These are phyloP conservation scores for Champsocephalus esox DNA, from an alignment of 2,797 vertebrate species.

Conservation along the genomic window DNA sequence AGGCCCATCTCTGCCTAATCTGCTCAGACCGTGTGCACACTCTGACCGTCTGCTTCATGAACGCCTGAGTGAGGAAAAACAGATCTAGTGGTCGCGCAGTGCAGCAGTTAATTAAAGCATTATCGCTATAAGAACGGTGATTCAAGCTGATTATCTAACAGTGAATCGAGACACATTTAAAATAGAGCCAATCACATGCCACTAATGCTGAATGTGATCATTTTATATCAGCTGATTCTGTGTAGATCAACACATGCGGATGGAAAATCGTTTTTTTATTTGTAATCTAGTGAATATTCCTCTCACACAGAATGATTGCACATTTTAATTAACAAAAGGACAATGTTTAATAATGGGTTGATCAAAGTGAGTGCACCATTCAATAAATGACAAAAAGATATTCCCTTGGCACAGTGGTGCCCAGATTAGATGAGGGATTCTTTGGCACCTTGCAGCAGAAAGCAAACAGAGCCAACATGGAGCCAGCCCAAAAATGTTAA, in stretches of 20 bases:
- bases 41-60: slow-evolving; percentile 55
- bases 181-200: slow-evolving; percentile 16
- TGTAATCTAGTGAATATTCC: not conserved
- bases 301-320: not conserved
- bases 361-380: slow-evolving; percentile 39
- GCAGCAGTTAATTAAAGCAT: slow-evolving; percentile 72
- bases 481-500: slow-evolving; percentile 35
- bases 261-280: not conserved
- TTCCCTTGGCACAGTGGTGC: slow-evolving; percentile 31
- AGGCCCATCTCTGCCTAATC: slow-evolving; percentile 69
- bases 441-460: slow-evolving; percentile 53
- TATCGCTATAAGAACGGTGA: slow-evolving; percentile 56
- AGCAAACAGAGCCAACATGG: slow-evolving; percentile 25
- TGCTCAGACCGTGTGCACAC: slow-evolving; percentile 68
- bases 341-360: slow-evolving; percentile 24
- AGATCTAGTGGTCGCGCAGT: slow-evolving; percentile 33
- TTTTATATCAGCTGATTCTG: slow-evolving; percentile 2
- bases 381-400: slow-evolving; percentile 39
- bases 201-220: not conserved
- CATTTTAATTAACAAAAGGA: slow-evolving; percentile 39
- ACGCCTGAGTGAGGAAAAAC: slow-evolving; percentile 43
- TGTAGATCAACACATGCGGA: not conserved
- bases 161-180: slow-evolving; percentile 17
- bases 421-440: slow-evolving; percentile 49
- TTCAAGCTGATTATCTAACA: slow-evolving; percentile 71